Evolutionary conservation across 1,140 invertebrate species (phyloP).

Genomic region (Cydia pomonella): DNA sequence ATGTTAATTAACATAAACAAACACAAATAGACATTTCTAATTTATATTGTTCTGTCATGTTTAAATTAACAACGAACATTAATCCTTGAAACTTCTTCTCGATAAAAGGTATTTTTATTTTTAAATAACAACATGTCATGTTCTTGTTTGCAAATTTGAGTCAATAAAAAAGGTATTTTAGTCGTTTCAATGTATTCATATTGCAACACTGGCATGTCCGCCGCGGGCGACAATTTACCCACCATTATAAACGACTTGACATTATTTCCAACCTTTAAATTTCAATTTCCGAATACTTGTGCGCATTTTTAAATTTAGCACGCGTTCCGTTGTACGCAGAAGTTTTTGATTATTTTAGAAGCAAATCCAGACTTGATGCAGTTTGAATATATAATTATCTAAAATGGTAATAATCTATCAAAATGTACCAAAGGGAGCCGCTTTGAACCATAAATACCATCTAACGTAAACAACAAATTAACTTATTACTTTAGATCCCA

Average conservation of each 20-base stretch:
- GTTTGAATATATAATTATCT: not conserved
- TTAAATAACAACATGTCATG: not conserved
- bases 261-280: constrained; percentile 14
- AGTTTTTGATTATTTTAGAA: not conserved
- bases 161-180: constrained; percentile 43
- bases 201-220: constrained; percentile 42
- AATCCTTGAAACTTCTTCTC: not conserved
- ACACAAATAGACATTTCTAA: constrained; percentile 2
- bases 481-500: constrained; percentile 29
- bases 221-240: constrained; percentile 38
- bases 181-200: constrained; percentile 42
- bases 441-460: constrained; percentile 15
- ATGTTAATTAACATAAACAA: not conserved
- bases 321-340: constrained; percentile 1
- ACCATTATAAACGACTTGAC: constrained; percentile 14
- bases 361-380: no score
- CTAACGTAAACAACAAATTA: constrained; percentile 29
- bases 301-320: not conserved
- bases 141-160: not conserved
- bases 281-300: constrained; percentile 17
- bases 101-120: not conserved
- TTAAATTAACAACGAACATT: not conserved
- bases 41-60: not conserved
- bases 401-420: not conserved
- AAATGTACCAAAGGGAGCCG: not conserved